These are phyloP conservation scores for Clarias laeviceps DNA, from an alignment of 2,797 vertebrate genomes.

Conservation along the genomic window DNA sequence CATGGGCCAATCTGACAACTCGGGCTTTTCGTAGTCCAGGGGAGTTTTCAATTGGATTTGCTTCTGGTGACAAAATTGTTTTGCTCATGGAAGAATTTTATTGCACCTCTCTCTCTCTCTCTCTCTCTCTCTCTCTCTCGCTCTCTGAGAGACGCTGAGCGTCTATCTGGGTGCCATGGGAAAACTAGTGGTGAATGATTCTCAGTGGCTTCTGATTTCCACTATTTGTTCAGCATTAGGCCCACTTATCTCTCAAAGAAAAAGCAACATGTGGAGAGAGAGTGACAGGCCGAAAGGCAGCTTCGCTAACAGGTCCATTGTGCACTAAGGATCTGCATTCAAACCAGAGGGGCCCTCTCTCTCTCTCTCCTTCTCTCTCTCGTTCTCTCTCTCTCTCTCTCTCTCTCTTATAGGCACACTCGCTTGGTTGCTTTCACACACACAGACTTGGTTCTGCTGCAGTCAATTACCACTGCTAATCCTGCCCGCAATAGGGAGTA, in stretches of 20 bases:
- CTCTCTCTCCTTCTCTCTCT: conserved; percentile 61
- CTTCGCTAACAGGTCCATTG: conserved; percentile 88
- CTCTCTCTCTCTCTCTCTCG: conserved; percentile 55
- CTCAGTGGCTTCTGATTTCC: conserved; percentile 99
- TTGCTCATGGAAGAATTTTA: conserved; percentile 76
- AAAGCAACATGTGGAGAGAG: conserved; percentile 92
- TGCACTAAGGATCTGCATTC: conserved; percentile 91
- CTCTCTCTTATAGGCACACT: conserved; percentile 35
- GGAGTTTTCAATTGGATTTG: conserved; percentile 97
- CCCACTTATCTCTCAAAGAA: conserved; percentile 99
- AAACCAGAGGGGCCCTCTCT: conserved; percentile 90
- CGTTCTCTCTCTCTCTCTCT: conserved; percentile 42
- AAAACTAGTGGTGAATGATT: conserved; percentile 98
- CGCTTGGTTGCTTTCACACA: conserved; percentile 50
- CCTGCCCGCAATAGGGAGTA: conserved; percentile 97
- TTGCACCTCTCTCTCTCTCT: conserved; percentile 48
- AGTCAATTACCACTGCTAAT: conserved; percentile 99
- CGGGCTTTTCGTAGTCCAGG: conserved; percentile 85
- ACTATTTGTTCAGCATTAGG: conserved; percentile 99
- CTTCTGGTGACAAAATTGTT: conserved; percentile 96
- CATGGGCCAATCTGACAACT: conserved; percentile 88
- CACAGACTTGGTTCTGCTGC: conserved; percentile 78
- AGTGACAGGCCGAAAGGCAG: conserved; percentile 95
- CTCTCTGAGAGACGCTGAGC: conserved; percentile 80
- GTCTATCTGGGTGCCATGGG: conserved; percentile 98